Base-by-base conservation (phyloP, 2,888 invertebrate genomes). In the Heliconius ethilla region DNA sequence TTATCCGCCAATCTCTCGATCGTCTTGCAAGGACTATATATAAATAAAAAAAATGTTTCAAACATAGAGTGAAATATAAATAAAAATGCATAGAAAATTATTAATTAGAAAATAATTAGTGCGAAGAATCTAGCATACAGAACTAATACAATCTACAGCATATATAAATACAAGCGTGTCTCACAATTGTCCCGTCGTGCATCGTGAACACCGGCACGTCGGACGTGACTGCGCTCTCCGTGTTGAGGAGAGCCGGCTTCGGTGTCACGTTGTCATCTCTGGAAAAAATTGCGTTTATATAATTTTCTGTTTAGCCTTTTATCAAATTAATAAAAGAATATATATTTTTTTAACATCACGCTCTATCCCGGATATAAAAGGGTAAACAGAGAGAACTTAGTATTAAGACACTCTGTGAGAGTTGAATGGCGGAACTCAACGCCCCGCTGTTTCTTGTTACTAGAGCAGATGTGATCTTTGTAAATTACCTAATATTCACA, bases 131-230 rank as follows among this genome's bases (percentile, higher is more conserved):
- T 33, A 7, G 7, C 7, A 33, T 33, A 33, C 29, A 29, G 6
- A 45, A 45, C 18, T 27, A 62, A 62, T 62, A 13, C 9, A 29
- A 65, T 22, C 22, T 10, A 10, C 22, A 29, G 4, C 18, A 66
- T 33, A 66, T 66, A 22, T 33, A 29, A 33, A 65, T n/a, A 67
- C n/a, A 67, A 67, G 22, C 37, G 13, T 11, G n/a, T n/a, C 67
- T 67, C 40, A 67, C 67, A 40, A 67, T 40, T 1, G 67, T 40
- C 13, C 40, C 67, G 40, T 40, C 40, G 37, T 40, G 67, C 40
- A 67, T 67, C 67, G 2, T 37, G 40, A 67, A 67, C 37, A 67
- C 25, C 5, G 67, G 40, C 67, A 67, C 40, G 40, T 67, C 67
- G n/a, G 40, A 25, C 4, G 13, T 15, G 27, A 13, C 63, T 6